Evolutionary conservation across 2,888 invertebrate genomes (phyloP), one percentile per base, ranked within the genome.

Genomic region (Orthosia gracilis): DNA sequence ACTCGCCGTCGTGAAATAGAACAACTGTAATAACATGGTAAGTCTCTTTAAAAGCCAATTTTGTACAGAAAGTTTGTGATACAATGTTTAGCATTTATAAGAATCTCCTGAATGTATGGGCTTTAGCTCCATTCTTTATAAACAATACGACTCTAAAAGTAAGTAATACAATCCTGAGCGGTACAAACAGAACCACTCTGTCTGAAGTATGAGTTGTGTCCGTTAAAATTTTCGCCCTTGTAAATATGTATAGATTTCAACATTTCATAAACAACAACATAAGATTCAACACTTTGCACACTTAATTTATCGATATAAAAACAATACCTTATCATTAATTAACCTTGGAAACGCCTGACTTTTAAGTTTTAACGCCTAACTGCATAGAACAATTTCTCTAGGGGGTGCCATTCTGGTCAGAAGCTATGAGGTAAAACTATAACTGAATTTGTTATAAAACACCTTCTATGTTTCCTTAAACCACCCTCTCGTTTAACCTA

Each of bases 371-470:
- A 58, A 31, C 40, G 9, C 9, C 4, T 61, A n/a, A 45, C 45
- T 47, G 26, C 26, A 49, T 57, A 57, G 57, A 17, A 49, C 40
- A n/a, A 12, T 66, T 47, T 17, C 49, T 68, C 58, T 58, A 49
- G 55, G 23, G 49, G 64, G 52, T 1, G 3, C 23, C 12, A 2
- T 58, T 79, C 75, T 45, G 80, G 81, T 79, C 58, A 66, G 12
- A 47, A 11, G 63, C 62, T 76, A 83, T 70, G 64, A 52, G 54
- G 50, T 63, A 15, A 47, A 61, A 45, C 62, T 2, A 47, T 74
- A 21, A 12, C 21, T 73, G 59, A 80, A 80, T 80, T 73, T 76
- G 65, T 74, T 74, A 57, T 65, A 18, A 59, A 59, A 64, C 18
- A 54, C 63, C 47, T 58, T 59, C 21, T 4, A 59, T 23, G 54